Conservation (phyloP, 2,888 invertebrate species). For the Nemurella pictetii region DNA sequence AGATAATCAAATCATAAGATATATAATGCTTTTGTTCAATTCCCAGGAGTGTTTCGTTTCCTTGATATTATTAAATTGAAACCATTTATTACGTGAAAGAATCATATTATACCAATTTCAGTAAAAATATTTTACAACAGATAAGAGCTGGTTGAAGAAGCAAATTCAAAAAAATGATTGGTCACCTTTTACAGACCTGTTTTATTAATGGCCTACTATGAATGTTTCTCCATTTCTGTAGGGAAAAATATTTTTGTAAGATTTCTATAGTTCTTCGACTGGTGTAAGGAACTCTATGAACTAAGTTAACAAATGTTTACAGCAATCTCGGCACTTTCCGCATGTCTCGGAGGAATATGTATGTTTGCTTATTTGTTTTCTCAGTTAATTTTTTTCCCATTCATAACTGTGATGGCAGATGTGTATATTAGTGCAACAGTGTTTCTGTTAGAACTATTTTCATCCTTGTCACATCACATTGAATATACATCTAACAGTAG, state of each 20-base stretch:
- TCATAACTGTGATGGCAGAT: background rate
- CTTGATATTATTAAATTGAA: slow-evolving; percentile 16
- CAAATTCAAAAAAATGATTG: background rate
- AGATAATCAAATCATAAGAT: background rate
- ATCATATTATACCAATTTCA: background rate
- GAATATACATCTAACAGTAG: background rate
- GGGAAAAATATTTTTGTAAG: slow-evolving; percentile 43
- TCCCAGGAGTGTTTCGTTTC: background rate
- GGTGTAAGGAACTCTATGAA: slow-evolving; percentile 42
- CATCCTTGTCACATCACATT: background rate
- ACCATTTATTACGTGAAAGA: background rate
- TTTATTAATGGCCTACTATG: slow-evolving; percentile 42
- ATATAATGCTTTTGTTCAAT: background rate
- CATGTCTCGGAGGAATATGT: background rate
- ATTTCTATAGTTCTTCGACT: slow-evolving; percentile 42
- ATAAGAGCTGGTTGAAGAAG: background rate
- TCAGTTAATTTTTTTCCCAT: background rate
- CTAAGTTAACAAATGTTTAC: slow-evolving; percentile 38
- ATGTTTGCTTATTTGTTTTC: background rate
- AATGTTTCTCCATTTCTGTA: slow-evolving; percentile 44
- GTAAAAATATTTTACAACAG: background rate
- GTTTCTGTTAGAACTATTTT: background rate
- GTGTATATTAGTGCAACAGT: background rate
- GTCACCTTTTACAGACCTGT: slow-evolving; percentile 15
- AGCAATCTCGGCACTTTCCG: slow-evolving; percentile 13